phyloP scores from a whole-genome alignment of 92 coral and sea anemone species.

The Paramuricea clavata region DNA sequence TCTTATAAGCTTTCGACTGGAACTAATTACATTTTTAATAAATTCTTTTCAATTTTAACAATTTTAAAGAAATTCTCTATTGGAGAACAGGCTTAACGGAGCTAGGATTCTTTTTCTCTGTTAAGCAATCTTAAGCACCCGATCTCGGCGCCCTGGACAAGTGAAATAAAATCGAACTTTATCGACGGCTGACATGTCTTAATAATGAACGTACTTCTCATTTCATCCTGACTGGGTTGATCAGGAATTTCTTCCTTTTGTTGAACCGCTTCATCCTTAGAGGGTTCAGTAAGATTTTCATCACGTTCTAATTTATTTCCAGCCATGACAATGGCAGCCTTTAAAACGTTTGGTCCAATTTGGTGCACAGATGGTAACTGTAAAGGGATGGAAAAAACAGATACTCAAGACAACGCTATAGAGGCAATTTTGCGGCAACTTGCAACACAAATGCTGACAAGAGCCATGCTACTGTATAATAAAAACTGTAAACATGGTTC shows the following conservation, averaged over 20 bases:
- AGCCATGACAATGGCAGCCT: conserved; percentile 78
- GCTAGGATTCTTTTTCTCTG: too few relatives aligned
- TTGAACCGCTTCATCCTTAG: background rate
- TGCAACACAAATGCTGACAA: background rate
- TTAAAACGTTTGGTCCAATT: conserved; percentile 45
- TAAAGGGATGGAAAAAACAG: background rate
- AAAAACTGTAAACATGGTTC: too few relatives aligned
- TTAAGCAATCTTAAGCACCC: too few relatives aligned
- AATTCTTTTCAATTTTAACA: too few relatives aligned
- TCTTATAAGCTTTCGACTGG: too few relatives aligned
- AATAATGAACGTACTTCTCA: conserved; percentile 20
- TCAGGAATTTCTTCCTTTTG: background rate
- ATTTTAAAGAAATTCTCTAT: too few relatives aligned
- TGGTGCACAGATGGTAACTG: conserved; percentile 20
- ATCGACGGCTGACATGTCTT: background rate
- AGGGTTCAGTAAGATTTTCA: background rate
- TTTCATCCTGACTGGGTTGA: conserved; percentile 23
- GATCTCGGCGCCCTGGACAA: too few relatives aligned
- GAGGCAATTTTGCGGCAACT: too few relatives aligned
- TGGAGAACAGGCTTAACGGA: too few relatives aligned
- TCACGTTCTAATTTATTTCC: conserved; percentile 75
- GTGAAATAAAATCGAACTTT: background rate
- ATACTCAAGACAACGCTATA: background rate
- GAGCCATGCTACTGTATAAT: too few relatives aligned
- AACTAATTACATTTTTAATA: too few relatives aligned